Conservation (phyloP, 2,888 invertebrate species). For the Plagodis pulveraria region DNA sequence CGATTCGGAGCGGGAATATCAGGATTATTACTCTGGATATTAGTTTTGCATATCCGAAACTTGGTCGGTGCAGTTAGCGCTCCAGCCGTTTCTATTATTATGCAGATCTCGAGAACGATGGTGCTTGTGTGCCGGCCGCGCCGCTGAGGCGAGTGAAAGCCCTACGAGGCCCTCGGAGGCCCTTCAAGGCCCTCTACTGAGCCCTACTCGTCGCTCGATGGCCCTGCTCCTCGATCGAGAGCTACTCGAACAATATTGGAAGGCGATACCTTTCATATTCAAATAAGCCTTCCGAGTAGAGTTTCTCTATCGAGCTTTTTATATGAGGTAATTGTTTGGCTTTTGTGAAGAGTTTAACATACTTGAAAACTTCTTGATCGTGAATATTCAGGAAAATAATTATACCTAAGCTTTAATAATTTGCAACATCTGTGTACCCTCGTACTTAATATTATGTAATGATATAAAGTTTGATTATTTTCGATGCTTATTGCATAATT, state of each 20-base stretch:
- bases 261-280: constrained; percentile 23
- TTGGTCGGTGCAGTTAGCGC: constrained; percentile 23
- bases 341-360: neutral
- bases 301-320: constrained; percentile 3
- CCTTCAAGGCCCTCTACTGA: neutral
- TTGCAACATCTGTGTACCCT: too few species aligned
- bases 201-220: neutral
- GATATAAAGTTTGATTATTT: too few species aligned
- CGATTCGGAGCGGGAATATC: too few species aligned
- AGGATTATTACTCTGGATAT: too few species aligned
- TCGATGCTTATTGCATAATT: too few species aligned
- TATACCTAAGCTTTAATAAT: too few species aligned
- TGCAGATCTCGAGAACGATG: constrained; percentile 26
- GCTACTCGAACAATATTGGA: constrained; percentile 19
- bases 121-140: constrained; percentile 8
- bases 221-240: constrained; percentile 3
- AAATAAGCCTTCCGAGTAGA: constrained; percentile 14
- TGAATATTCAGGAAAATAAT: too few species aligned
- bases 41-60: constrained; percentile 34
- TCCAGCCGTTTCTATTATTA: constrained; percentile 20
- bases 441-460: too few species aligned
- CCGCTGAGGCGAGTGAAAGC: constrained; percentile 1
- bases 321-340: neutral
- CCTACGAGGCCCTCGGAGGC: neutral
- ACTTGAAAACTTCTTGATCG: too few species aligned